These are phyloP conservation scores for Nemoura dubitans DNA, from an alignment of 2,888 invertebrate genomes.

Conservation along the genomic window DNA sequence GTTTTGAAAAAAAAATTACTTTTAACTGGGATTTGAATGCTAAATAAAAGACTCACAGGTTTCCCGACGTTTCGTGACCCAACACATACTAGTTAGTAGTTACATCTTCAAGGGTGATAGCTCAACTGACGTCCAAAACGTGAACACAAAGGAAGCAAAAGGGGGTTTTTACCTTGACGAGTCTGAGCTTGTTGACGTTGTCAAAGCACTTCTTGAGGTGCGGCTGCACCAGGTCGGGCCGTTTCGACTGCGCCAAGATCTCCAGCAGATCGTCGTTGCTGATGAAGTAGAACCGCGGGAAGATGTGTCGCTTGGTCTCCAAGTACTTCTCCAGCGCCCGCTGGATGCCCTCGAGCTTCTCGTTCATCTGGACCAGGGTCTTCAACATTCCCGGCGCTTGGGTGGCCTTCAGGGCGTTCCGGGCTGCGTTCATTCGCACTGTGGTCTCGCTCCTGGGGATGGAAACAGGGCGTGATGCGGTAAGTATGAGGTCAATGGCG, in stretches of 20 bases:
- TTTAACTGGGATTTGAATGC: no score
- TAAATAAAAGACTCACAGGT: no score
- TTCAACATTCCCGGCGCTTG: slow-evolving; percentile 68
- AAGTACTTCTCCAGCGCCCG: slow-evolving; percentile 85
- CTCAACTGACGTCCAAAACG: no score
- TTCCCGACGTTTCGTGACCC: no score
- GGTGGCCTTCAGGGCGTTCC: slow-evolving; percentile 70
- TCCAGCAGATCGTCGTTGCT: slow-evolving; percentile 86
- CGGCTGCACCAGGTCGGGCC: slow-evolving; percentile 82
- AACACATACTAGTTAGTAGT: no score
- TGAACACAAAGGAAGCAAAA: no score
- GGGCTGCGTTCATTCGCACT: slow-evolving; percentile 61
- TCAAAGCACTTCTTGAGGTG: slow-evolving; percentile 91
- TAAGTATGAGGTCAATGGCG: no score
- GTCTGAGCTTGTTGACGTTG: slow-evolving; percentile 77
- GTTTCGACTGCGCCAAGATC: slow-evolving; percentile 86
- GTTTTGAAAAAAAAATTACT: no score
- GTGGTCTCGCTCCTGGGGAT: slow-evolving; percentile 53
- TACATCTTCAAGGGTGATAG: no score
- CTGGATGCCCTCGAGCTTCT: slow-evolving; percentile 81
- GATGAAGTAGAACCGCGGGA: slow-evolving; percentile 85
- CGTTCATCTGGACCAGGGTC: slow-evolving; percentile 75
- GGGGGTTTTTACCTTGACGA: slow-evolving; percentile 68
- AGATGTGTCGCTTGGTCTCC: slow-evolving; percentile 87
- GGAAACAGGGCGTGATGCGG: no score